Evolutionary conservation across 1,140 invertebrate species (phyloP).

Genomic region (Cydia fagiglandana): DNA sequence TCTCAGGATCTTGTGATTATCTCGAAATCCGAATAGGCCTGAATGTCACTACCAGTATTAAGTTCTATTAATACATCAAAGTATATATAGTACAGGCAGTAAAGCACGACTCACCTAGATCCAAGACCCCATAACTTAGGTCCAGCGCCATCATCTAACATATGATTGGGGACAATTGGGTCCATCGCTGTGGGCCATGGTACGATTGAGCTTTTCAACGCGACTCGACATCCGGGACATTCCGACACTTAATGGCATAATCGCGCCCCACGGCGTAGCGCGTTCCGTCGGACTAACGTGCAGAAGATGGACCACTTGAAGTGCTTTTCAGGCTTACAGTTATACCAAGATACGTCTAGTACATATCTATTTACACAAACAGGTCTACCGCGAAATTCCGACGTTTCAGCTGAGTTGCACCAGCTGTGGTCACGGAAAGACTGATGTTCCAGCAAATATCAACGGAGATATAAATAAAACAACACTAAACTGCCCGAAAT

Average conservation of each 20-base stretch:
- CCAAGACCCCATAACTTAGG: slow-evolving; percentile 24
- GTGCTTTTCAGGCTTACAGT: neutral
- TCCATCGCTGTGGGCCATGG: slow-evolving; percentile 50
- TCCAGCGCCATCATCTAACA: slow-evolving; percentile 32
- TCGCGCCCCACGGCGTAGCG: slow-evolving; percentile 54
- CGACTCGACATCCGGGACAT: slow-evolving; percentile 53
- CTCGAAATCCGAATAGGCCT: no score
- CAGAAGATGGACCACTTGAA: slow-evolving; percentile 15
- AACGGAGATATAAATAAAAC: no score
- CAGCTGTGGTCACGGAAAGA: no score
- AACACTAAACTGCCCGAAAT: no score
- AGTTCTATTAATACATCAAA: no score
- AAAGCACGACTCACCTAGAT: slow-evolving; percentile 22
- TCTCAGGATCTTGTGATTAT: no score
- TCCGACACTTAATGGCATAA: slow-evolving; percentile 64
- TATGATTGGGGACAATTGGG: slow-evolving; percentile 53
- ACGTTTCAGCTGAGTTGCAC: no score
- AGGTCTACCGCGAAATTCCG: no score
- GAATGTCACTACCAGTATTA: no score
- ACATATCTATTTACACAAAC: no score
- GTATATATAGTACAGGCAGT: no score
- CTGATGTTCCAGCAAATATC: no score
- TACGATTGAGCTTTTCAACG: slow-evolving; percentile 57
- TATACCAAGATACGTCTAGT: neutral
- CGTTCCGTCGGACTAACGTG: slow-evolving; percentile 32